Conservation (phyloP, 2,113 vertebrate species). For the Patagioenas fasciata region DNA sequence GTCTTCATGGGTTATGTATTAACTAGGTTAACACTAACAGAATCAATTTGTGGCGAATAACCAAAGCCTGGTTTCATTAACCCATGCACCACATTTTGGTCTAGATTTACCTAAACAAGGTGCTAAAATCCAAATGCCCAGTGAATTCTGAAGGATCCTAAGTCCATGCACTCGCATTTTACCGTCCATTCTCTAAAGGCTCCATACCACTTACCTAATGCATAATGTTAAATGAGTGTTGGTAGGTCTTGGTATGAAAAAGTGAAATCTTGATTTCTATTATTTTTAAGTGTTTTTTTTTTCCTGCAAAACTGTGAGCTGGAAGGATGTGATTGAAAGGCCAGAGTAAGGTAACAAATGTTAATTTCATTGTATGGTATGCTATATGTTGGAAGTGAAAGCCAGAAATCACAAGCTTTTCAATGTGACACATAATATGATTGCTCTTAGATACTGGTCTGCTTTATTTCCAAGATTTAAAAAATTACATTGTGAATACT, state of each 20-base stretch:
- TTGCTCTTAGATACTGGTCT: constrained; percentile 17
- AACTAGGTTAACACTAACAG: neutral
- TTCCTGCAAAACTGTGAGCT: neutral
- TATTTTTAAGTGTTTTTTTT: constrained; percentile 24
- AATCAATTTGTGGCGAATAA: neutral
- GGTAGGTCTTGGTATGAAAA: neutral
- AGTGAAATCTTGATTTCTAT: constrained; percentile 30
- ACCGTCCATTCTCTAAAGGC: neutral
- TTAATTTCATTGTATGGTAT: constrained; percentile 33
- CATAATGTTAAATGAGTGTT: neutral
- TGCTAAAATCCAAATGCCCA: neutral
- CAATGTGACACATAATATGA: constrained; percentile 2
- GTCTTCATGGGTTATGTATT: neutral
- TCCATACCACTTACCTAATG: neutral
- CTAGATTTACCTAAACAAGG: neutral
- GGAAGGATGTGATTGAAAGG: constrained; percentile 23
- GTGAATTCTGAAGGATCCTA: neutral
- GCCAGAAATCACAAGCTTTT: constrained; percentile 55
- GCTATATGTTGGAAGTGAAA: constrained; percentile 10
- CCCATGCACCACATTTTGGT: neutral
- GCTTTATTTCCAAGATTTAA: constrained; percentile 32
- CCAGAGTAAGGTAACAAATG: constrained; percentile 7
- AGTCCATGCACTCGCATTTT: neutral
- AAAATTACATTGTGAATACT: constrained; percentile 46
- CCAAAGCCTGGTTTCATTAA: neutral